A percentile compares a stretch with the other conserved stretches of the same genome.
These are phyloP conservation scores for Formica selysi DNA, from an alignment of 1,140 invertebrate genomes.

Conservation along the genomic window DNA sequence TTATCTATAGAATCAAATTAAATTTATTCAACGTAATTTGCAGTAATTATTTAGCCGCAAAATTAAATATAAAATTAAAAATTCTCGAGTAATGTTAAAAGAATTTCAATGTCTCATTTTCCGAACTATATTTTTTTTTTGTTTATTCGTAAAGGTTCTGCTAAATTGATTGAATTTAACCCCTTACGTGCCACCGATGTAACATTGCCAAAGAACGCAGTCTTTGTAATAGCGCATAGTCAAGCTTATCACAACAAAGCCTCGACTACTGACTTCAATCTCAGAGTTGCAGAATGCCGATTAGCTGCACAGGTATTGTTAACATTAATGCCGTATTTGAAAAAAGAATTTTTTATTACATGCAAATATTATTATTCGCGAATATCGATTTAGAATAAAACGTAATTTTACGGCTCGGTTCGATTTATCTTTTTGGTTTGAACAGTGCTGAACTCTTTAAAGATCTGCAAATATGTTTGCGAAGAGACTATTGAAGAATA, in stretches of 20 bases:
- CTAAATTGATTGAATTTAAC: conserved; percentile 97
- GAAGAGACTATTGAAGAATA: conserved; percentile 1
- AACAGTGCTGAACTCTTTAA: conserved; percentile 7
- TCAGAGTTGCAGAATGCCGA: conserved; percentile 97
- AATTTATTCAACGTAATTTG: not conserved
- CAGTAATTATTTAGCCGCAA: not conserved
- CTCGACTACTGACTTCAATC: conserved; percentile 95
- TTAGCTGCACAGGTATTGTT: conserved; percentile 92
- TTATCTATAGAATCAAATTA: no score
- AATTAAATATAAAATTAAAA: not conserved
- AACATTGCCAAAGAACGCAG: conserved; percentile 91
- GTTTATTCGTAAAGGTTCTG: conserved; percentile 88
- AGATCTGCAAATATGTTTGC: not conserved
- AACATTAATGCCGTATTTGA: not conserved
- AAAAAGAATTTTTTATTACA: not conserved
- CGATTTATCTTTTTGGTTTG: not conserved
- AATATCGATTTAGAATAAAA: not conserved
- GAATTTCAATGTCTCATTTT: conserved; percentile 6
- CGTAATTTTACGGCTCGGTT: not conserved
- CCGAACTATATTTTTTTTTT: conserved; percentile 1
- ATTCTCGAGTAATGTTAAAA: not conserved
- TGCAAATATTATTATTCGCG: not conserved
- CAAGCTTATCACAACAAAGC: conserved; percentile 97
- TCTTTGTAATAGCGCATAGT: conserved; percentile 98
- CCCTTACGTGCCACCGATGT: conserved; percentile 94